Evolutionary conservation across 1,140 invertebrate species (phyloP).

Genomic region (Brevipalpus yothersi): DNA sequence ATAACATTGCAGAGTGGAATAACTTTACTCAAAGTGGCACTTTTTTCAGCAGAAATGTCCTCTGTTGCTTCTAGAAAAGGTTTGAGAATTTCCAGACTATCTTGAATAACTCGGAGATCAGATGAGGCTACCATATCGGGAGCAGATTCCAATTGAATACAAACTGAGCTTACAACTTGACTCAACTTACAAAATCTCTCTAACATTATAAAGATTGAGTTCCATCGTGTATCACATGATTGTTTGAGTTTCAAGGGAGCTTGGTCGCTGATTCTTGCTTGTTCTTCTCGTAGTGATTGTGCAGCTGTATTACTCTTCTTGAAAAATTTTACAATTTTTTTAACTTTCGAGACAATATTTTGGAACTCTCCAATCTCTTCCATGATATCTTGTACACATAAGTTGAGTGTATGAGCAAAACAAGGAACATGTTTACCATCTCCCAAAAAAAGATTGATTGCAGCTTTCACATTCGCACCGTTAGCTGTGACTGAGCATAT

Average conservation of each 20-base stretch:
- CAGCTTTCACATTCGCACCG: not conserved
- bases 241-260: not conserved
- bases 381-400: not conserved
- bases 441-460: not conserved
- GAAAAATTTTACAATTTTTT: not conserved
- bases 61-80: not conserved
- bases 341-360: not conserved
- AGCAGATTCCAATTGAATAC: not conserved
- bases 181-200: not conserved
- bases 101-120: not conserved
- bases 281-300: not conserved
- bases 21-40: not conserved
- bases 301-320: not conserved
- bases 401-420: not conserved
- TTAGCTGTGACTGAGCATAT: not conserved
- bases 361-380: not conserved
- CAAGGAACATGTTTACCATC: not conserved
- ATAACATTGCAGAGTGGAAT: not conserved
- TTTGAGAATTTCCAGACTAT: not conserved
- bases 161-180: not conserved
- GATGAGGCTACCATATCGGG: not conserved
- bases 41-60: not conserved
- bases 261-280: not conserved
- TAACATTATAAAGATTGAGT: not conserved
- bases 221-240: not conserved